phyloP scores from a whole-genome alignment of 2,888 invertebrate genomes.

The Venusia cambrica region DNA sequence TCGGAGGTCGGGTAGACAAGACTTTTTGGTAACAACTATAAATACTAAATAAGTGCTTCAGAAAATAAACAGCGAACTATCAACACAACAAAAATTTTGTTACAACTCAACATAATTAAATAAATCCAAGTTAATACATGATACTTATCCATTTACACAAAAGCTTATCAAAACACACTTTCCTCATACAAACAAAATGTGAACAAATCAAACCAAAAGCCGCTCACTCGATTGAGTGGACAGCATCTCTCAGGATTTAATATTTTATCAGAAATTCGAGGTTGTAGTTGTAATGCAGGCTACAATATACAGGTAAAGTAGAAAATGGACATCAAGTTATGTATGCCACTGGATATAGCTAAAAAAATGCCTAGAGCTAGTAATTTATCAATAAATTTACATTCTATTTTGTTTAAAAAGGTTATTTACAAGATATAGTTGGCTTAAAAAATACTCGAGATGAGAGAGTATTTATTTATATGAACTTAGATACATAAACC shows the following conservation, averaged over 20 bases:
- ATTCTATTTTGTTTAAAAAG: conserved; percentile 35
- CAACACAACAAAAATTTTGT: conserved; percentile 54
- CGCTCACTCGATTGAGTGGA: conserved; percentile 46
- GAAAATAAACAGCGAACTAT: conserved; percentile 47
- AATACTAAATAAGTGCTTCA: conserved; percentile 43
- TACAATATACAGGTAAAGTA: conserved; percentile 53
- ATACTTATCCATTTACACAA: conserved; percentile 31
- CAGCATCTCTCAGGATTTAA: conserved; percentile 32
- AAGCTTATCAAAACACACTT: conserved; percentile 44
- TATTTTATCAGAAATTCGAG: conserved; percentile 34
- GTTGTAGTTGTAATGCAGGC: conserved; percentile 36
- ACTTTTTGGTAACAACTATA: conserved; percentile 70
- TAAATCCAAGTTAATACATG: conserved; percentile 39
- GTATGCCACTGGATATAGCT: conserved; percentile 48
- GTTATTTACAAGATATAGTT: conserved; percentile 45
- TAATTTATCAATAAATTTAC: conserved; percentile 35
- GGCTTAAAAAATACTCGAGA: conserved; percentile 13
- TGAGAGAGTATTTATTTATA: conserved; percentile 13
- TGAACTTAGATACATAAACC: conserved; percentile 14
- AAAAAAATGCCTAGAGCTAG: conserved; percentile 69
- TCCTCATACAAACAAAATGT: conserved; percentile 38
- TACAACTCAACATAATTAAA: conserved; percentile 48
- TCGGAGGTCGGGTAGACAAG: conserved; percentile 49
- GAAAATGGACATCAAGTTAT: conserved; percentile 55
- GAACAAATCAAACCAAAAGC: conserved; percentile 39